Evolutionary conservation across 2,797 vertebrate genomes (phyloP).

Genomic region (Dromococcyx pavoninus): DNA sequence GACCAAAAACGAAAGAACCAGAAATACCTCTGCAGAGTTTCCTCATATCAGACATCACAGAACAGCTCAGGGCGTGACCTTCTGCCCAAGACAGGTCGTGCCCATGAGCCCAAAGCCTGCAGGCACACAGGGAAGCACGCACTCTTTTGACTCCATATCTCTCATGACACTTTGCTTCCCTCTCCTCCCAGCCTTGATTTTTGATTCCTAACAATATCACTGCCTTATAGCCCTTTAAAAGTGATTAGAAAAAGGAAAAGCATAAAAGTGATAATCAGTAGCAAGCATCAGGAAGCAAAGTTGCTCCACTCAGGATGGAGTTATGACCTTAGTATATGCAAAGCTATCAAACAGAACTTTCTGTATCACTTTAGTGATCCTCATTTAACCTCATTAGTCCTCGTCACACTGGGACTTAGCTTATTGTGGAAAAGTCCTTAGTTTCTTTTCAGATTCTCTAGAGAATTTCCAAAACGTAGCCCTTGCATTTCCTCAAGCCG

Average conservation of each 20-base stretch:
- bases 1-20: not conserved
- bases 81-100: not conserved
- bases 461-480: conserved; percentile 42
- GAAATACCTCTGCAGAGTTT: not conserved
- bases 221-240: not conserved
- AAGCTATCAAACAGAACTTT: conserved; percentile 26
- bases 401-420: conserved; percentile 27
- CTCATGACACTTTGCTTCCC: not conserved
- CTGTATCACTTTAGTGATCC: conserved; percentile 5
- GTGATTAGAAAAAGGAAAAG: not conserved
- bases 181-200: not conserved
- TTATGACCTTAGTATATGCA: conserved; percentile 34
- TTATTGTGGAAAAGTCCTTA: conserved; percentile 63
- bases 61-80: not conserved
- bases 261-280: not conserved
- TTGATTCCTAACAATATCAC: not conserved
- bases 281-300: conserved; percentile 42
- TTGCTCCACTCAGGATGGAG: conserved; percentile 10
- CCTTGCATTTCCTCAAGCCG: conserved; percentile 41
- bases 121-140: not conserved
- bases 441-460: conserved; percentile 50
- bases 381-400: conserved; percentile 44
- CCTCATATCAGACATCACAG: not conserved
- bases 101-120: not conserved
- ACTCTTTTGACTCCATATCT: not conserved